A percentile compares a stretch with the other conserved stretches of the same genome.
phyloP scores from a whole-genome alignment of 64 coral and sea anemone species.

The Pachyseris speciosa region DNA sequence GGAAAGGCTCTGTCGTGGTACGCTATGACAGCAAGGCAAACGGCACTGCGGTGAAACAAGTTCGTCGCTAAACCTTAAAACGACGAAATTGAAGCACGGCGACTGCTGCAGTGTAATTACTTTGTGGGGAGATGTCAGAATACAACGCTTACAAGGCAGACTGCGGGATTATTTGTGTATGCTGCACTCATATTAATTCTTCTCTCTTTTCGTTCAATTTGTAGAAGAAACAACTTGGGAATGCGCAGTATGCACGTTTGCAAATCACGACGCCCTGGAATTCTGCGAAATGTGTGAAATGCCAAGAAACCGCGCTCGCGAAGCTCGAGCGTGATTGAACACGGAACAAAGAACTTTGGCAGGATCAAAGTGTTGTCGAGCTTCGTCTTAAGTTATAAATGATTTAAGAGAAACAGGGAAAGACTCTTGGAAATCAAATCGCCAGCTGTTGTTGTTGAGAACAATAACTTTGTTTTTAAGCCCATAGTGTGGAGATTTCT shows the following conservation, averaged over 20 bases:
- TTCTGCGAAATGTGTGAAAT: slow-evolving; percentile 39
- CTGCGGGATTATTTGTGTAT: not conserved
- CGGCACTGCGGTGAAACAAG: too few species aligned
- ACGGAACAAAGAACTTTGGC: not conserved
- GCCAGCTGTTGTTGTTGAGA: slow-evolving; percentile 6
- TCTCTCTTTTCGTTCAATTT: not conserved
- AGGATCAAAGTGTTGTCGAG: slow-evolving; percentile 14
- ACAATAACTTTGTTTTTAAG: not conserved
- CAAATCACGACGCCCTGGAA: slow-evolving; percentile 30
- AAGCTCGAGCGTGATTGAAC: slow-evolving; percentile 4
- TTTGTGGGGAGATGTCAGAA: too few species aligned
- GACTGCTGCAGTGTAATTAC: too few species aligned
- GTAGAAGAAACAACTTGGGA: slow-evolving; percentile 21
- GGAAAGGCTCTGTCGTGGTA: too few species aligned
- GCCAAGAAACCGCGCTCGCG: slow-evolving; percentile 15
- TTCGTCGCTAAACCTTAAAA: too few species aligned
- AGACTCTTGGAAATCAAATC: not conserved
- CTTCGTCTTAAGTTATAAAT: slow-evolving; percentile 8
- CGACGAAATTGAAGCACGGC: too few species aligned
- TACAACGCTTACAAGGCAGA: too few species aligned
- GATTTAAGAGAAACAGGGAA: not conserved
- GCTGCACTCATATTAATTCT: not conserved
- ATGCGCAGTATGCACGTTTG: slow-evolving; percentile 11
- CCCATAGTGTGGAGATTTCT: not conserved
- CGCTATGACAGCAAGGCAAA: too few species aligned